Base-by-base conservation (phyloP, 1,140 invertebrate species). In the Macrosteles quadrilineatus region DNA sequence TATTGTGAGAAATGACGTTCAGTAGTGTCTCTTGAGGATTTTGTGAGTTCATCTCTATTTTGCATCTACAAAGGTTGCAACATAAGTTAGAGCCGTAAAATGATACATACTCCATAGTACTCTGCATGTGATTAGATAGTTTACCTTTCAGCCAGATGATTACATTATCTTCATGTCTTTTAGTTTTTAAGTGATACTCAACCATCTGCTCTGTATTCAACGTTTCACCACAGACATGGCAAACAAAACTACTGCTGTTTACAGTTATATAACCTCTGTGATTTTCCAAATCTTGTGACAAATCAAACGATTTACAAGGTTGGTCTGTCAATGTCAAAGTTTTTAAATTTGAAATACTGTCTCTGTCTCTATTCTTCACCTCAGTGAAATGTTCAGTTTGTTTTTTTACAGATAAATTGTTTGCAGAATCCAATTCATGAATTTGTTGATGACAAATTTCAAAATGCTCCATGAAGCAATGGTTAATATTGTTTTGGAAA, bases 1-100 rank as follows among this genome's bases (percentile, higher is more conserved):
- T 4, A 50, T 50, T 50, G 47, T 50, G 47, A 4, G 21, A 17
- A 50, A 50, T 11, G n/a, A 50, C n/a, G 21, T 50, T 50, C 4
- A 50, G 4, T 19, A 19, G 3, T 9, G 47, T 50, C n/a, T 50
- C n/a, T 9, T 50, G n/a, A 4, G n/a, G 6, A 50, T 50, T 50
- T 50, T 17, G 3, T 19, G 47, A 50, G n/a, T n/a, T 9, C 6
- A 50, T 4, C 4, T 50, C 47, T 19, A 50, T 50, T 50, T 50
- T 50, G n/a, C 47, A 6, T 21, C 47, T 50, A 50, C 47, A 50
- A 6, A 50, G n/a, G n/a, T 50, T 50, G 21, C 47, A 50, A 50
- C 47, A 50, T n/a, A 50, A 19, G 21, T 50, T 50, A 4, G 47
- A 50, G 21, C 47, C 47, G n/a, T 50, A 50, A 50, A 50, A 50